These are phyloP conservation scores for Tragelaphus strepsiceros DNA, from an alignment of 2,113 vertebrate genomes.

Conservation along the genomic window DNA sequence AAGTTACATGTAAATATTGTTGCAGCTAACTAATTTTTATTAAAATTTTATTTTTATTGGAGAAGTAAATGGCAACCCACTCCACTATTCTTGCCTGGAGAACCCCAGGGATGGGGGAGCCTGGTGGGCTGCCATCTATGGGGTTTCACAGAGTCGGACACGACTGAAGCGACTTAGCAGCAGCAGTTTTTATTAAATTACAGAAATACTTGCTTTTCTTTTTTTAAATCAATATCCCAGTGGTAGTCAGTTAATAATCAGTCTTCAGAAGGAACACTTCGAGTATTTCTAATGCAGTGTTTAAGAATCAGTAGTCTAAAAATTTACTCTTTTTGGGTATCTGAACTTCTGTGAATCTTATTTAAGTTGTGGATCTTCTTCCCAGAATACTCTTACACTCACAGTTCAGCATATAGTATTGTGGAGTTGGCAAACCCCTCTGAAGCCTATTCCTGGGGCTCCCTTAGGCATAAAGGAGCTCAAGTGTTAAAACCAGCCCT, in stretches of 20 bases:
- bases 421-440: background rate
- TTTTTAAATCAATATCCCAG: background rate
- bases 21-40: background rate
- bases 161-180: too few species aligned
- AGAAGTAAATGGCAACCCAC: too few species aligned
- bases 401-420: background rate
- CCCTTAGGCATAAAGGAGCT: background rate
- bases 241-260: background rate
- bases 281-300: background rate
- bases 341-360: background rate
- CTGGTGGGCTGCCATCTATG: too few species aligned
- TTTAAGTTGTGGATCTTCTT: background rate
- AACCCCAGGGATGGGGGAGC: too few species aligned
- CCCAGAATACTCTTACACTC: background rate
- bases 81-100: too few species aligned
- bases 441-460: background rate
- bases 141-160: too few species aligned
- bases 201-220: constrained; percentile 11
- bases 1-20: background rate
- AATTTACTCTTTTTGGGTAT: constrained; percentile 6
- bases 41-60: background rate
- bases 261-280: background rate
- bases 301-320: constrained; percentile 37
- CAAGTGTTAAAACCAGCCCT: constrained; percentile 17
- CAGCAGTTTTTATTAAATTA: background rate